These are phyloP conservation scores for Hippocampus guttulatus DNA, from an alignment of 2,113 vertebrate genomes.

Conservation along the genomic window DNA sequence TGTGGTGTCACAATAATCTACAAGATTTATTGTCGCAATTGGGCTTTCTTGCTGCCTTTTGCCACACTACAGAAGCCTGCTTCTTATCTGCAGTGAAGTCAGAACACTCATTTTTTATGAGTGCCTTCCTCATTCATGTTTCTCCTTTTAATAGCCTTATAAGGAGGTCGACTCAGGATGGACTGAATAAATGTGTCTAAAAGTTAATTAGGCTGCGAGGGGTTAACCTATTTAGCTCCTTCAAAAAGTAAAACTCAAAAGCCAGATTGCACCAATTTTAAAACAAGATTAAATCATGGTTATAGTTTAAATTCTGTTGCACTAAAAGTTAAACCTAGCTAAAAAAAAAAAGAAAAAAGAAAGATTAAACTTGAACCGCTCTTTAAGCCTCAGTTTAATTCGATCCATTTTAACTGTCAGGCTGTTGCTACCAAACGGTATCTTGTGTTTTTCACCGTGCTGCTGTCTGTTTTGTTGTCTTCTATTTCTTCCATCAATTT, in stretches of 20 bases:
- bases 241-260: background rate
- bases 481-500: too few species aligned
- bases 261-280: too few species aligned
- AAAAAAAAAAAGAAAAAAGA: too few species aligned
- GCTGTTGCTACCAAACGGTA: too few species aligned
- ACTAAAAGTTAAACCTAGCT: too few species aligned
- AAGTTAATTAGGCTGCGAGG: background rate
- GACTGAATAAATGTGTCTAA: background rate
- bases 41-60: background rate
- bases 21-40: background rate
- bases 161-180: background rate
- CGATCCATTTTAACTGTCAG: too few species aligned
- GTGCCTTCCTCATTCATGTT: background rate
- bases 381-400: too few species aligned
- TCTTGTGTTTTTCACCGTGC: too few species aligned
- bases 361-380: too few species aligned
- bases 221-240: background rate
- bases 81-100: background rate
- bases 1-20: background rate
- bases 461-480: too few species aligned
- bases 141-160: constrained; percentile 1
- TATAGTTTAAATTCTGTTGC: too few species aligned
- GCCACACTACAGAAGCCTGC: background rate
- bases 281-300: too few species aligned
- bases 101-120: background rate